phyloP scores from a whole-genome alignment of 2,888 invertebrate genomes.

The Abrostola triplasia region DNA sequence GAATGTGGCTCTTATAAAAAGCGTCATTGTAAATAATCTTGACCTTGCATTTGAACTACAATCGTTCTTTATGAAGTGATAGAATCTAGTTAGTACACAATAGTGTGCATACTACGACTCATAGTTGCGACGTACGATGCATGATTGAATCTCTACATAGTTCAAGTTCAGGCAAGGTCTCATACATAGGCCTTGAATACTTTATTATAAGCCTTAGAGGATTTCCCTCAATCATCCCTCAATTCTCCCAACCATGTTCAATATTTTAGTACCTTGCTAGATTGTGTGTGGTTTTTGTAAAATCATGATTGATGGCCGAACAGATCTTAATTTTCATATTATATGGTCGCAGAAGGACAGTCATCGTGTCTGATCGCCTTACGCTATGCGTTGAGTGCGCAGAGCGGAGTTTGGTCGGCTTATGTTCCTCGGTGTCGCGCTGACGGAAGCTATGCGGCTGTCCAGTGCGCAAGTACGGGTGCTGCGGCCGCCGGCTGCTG shows the following conservation, averaged over 20 bases:
- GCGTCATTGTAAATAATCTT: conserved; percentile 51
- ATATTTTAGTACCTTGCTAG: too few species aligned
- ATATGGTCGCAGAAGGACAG: conserved; percentile 70
- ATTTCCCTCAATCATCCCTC: too few species aligned
- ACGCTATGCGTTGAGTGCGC: conserved; percentile 78
- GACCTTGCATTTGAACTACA: conserved; percentile 52
- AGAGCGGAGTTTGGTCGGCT: conserved; percentile 80
- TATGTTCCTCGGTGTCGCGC: conserved; percentile 94
- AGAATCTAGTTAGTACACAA: conserved; percentile 38
- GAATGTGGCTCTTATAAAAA: conserved; percentile 39
- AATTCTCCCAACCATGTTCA: too few species aligned
- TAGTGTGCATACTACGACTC: too few species aligned
- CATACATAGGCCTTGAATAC: too few species aligned
- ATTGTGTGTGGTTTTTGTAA: too few species aligned
- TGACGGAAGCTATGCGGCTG: conserved; percentile 95
- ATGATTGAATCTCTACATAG: too few species aligned
- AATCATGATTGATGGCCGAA: neutral
- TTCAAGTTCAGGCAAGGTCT: too few species aligned
- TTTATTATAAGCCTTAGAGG: too few species aligned
- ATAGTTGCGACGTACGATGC: too few species aligned
- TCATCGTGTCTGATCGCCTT: conserved; percentile 86
- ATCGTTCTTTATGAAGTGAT: conserved; percentile 50
- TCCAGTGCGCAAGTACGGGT: conserved; percentile 94
- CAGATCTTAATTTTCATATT: conserved; percentile 3
- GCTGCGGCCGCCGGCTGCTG: conserved; percentile 94